Percentiles rank a stretch among this genome's conserved stretches.
phyloP scores from a whole-genome alignment of 2,113 vertebrate genomes.

The Carettochelys insculpta region DNA sequence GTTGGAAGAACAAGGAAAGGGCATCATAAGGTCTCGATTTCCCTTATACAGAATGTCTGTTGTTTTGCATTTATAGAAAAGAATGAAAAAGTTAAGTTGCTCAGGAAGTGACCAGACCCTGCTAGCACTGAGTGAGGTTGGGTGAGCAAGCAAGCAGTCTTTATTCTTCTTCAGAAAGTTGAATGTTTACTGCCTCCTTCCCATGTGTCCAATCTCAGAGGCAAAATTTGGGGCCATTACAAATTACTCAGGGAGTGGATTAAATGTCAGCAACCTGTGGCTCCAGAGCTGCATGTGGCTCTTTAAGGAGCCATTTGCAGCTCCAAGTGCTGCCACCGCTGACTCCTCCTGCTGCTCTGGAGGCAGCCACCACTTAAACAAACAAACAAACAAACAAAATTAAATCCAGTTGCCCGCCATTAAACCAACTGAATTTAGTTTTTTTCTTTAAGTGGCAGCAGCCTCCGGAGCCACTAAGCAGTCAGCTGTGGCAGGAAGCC shows the following conservation, averaged over 20 bases:
- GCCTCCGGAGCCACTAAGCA: too few species aligned
- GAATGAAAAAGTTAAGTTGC: not conserved
- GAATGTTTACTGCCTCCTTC: not conserved
- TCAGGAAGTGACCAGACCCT: not conserved
- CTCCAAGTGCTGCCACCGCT: too few species aligned
- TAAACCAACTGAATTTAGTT: too few species aligned
- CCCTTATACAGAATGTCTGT: not conserved
- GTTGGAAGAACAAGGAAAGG: not conserved
- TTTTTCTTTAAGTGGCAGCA: too few species aligned
- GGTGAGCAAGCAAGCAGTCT: not conserved
- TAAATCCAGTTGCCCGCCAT: too few species aligned
- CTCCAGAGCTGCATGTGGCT: too few species aligned
- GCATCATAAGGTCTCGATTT: not conserved
- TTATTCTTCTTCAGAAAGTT: not conserved
- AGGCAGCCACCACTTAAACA: too few species aligned
- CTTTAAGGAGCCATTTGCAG: too few species aligned
- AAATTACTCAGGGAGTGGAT: not conserved
- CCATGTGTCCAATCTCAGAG: not conserved
- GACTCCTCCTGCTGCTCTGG: too few species aligned
- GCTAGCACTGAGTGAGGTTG: fast-evolving
- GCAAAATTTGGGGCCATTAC: not conserved
- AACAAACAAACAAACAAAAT: too few species aligned
- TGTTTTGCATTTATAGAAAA: not conserved
- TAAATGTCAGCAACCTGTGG: too few species aligned
- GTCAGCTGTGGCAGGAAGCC: too few species aligned